Evolutionary conservation across 2,113 vertebrate genomes (phyloP).

Genomic region (Mus spicilegus): DNA sequence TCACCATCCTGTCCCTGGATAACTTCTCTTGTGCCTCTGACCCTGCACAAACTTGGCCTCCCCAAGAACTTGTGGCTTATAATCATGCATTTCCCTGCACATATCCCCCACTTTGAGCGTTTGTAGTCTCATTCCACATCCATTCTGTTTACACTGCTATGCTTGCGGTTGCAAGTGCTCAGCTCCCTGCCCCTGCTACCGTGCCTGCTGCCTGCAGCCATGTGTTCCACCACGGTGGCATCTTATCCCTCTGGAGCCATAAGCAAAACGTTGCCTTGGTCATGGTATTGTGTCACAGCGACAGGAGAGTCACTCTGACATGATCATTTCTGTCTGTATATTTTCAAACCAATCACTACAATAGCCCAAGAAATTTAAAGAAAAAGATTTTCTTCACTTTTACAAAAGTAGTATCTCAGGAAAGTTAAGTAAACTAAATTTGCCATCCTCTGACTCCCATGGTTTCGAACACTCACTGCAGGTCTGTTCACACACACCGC

Average conservation of each 20-base stretch:
- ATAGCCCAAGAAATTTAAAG: not conserved
- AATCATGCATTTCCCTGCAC: not conserved
- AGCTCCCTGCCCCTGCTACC: not conserved
- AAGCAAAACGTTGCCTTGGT: not conserved
- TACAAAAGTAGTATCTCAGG: not conserved
- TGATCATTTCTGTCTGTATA: not conserved
- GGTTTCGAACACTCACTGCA: not conserved
- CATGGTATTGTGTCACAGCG: not conserved
- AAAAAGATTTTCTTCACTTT: not conserved
- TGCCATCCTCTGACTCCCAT: rapidly evolving
- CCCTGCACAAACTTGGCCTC: rapidly evolving
- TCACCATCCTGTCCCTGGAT: not conserved
- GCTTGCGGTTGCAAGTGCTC: not conserved
- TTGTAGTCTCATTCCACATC: not conserved
- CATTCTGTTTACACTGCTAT: not conserved
- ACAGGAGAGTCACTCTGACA: not conserved
- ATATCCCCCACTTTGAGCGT: not conserved
- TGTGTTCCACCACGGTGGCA: not conserved
- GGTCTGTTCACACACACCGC: rapidly evolving
- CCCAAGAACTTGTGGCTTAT: not conserved
- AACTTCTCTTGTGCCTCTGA: not conserved
- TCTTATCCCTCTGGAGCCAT: not conserved
- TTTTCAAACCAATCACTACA: not conserved
- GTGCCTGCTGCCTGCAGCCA: not conserved
- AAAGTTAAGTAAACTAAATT: not conserved